Evolutionary conservation across 2,888 invertebrate species (phyloP).

Genomic region (Aproaerema taeniolella): DNA sequence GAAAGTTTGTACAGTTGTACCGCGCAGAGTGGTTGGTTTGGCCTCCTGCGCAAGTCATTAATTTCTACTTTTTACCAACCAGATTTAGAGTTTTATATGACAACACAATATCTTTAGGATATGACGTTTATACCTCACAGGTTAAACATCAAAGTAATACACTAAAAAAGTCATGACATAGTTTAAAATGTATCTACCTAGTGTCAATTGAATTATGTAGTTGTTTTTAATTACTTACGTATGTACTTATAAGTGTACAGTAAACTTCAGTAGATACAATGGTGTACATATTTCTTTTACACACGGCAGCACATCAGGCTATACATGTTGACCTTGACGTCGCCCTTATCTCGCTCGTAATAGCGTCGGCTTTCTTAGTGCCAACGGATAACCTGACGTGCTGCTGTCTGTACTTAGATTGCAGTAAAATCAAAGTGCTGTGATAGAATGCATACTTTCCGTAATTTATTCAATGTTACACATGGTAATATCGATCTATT

Average conservation of each 20-base stretch:
- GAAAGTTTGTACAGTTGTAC: slow-evolving; percentile 88
- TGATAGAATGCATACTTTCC: slow-evolving; percentile 5
- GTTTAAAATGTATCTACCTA: not conserved
- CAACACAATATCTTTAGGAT: slow-evolving; percentile 90
- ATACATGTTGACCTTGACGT: no score
- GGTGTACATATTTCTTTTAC: no score
- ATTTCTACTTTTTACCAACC: slow-evolving; percentile 92
- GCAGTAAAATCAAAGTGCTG: not conserved
- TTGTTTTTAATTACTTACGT: not conserved
- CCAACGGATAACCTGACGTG: no score
- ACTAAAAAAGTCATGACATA: not conserved
- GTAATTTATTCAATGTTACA: no score
- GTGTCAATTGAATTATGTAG: not conserved
- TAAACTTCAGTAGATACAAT: not conserved
- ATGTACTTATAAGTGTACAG: slow-evolving; percentile 4
- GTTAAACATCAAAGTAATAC: slow-evolving; percentile 79
- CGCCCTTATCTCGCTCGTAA: no score
- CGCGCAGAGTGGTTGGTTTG: slow-evolving; percentile 95
- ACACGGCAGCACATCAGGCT: no score
- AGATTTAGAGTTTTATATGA: slow-evolving; percentile 93
- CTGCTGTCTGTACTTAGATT: no score
- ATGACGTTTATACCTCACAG: slow-evolving; percentile 92
- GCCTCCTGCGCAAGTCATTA: slow-evolving; percentile 95
- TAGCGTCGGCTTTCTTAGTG: no score
- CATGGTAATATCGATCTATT: no score